These are phyloP conservation scores for Erinaceus europaeus DNA, from an alignment of 2,113 vertebrate genomes.

Conservation along the genomic window DNA sequence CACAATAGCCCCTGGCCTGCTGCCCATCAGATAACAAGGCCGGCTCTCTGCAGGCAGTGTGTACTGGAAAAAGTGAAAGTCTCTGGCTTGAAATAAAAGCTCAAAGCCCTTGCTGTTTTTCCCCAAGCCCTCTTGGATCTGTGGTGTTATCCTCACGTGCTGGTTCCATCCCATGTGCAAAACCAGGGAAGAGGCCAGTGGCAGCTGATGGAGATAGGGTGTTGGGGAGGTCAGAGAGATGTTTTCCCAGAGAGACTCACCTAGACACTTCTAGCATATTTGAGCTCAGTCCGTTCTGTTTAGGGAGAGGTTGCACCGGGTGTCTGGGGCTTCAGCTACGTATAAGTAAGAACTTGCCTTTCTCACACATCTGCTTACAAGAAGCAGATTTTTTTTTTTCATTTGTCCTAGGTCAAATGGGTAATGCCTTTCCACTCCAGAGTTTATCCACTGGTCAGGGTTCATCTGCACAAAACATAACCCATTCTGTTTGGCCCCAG, in stretches of 20 bases:
- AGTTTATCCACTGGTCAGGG: neutral
- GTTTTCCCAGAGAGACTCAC: constrained; percentile 1
- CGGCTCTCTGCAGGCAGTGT: constrained; percentile 68
- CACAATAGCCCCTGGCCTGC: constrained; percentile 85
- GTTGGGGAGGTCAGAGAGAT: neutral
- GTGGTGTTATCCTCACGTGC: neutral
- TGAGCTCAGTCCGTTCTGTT: neutral
- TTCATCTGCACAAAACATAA: constrained; percentile 19
- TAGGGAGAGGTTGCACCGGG: neutral
- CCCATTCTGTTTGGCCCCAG: constrained; percentile 14
- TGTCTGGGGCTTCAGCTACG: constrained; percentile 13
- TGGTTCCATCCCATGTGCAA: constrained; percentile 32
- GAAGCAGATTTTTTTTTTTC: constrained; percentile 19
- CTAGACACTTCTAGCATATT: neutral
- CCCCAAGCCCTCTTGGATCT: constrained; percentile 41
- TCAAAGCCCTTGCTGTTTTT: constrained; percentile 63
- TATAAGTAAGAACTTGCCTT: constrained; percentile 26
- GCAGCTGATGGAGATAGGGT: neutral
- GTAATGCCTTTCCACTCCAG: constrained; percentile 8
- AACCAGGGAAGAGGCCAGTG: constrained; percentile 37
- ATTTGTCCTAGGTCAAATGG: constrained; percentile 31
- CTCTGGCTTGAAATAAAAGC: constrained; percentile 76
- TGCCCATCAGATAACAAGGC: constrained; percentile 84
- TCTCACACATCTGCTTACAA: neutral
- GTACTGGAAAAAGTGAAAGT: constrained; percentile 83